Percentiles rank a stretch among this genome's conserved stretches.
phyloP scores from a whole-genome alignment of 2,113 vertebrate species.

The Hemibagrus wyckioides region DNA sequence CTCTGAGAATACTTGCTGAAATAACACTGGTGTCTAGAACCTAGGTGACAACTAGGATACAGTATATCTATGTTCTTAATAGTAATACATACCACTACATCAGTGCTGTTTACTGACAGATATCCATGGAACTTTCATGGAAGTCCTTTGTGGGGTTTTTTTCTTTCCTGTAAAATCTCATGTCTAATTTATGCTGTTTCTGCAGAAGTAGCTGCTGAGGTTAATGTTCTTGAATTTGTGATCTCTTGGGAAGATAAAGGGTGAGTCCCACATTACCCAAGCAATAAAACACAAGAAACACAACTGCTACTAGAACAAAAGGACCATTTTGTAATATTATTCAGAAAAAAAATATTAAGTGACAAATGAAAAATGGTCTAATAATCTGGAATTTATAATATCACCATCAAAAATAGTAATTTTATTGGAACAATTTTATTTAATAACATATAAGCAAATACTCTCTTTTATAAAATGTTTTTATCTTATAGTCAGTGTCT shows the following conservation, averaged over 20 bases:
- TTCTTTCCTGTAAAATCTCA: conserved; percentile 36
- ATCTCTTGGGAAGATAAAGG: conserved; percentile 27
- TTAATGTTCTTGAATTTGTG: conserved; percentile 55
- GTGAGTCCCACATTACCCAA: conserved; percentile 8
- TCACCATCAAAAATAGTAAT: too few species aligned
- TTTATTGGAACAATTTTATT: neutral
- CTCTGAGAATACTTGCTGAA: neutral
- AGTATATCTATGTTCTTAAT: neutral
- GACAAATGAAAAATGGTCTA: neutral
- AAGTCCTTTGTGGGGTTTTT: conserved; percentile 37
- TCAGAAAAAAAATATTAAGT: neutral
- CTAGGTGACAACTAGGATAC: neutral
- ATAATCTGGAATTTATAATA: too few species aligned
- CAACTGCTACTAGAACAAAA: conserved; percentile 8
- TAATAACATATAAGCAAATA: neutral
- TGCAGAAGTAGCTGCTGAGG: conserved; percentile 59
- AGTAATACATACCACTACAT: neutral
- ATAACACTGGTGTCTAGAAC: neutral
- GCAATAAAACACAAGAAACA: conserved; percentile 23
- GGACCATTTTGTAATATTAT: neutral
- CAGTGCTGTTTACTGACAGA: neutral
- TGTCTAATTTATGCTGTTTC: conserved; percentile 63
- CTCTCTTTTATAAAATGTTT: neutral
- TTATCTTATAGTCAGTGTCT: neutral
- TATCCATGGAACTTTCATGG: conserved; percentile 9